Conservation (phyloP, 2,888 invertebrate genomes). For the Rugalucina vietnamica region DNA sequence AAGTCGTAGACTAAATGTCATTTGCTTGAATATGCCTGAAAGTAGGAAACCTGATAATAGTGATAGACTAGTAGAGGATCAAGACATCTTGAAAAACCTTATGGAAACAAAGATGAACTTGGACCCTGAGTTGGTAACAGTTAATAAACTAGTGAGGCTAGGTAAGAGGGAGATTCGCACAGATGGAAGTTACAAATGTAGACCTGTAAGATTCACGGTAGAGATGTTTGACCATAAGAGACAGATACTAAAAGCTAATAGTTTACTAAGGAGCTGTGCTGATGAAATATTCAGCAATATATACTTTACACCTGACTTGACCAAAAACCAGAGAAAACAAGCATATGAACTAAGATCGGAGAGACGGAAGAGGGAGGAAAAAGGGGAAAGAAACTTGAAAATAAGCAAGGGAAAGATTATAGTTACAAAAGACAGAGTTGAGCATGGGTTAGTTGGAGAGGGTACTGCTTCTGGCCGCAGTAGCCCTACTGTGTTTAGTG, state of each 20-base stretch:
- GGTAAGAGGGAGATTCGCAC: not conserved
- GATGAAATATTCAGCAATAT: not conserved
- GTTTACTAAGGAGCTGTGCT: not conserved
- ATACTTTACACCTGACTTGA: not conserved
- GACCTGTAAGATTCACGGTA: not conserved
- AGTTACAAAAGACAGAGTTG: no score
- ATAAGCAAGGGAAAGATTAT: not conserved
- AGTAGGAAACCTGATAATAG: not conserved
- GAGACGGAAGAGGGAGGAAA: not conserved
- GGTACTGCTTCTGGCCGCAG: no score
- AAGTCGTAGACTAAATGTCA: not conserved
- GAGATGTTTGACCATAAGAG: not conserved
- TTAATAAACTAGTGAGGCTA: no score
- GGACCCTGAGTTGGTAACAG: no score
- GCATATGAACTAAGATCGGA: not conserved
- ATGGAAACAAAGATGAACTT: no score
- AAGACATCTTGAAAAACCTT: not conserved
- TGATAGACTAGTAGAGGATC: not conserved
- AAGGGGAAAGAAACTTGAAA: not conserved
- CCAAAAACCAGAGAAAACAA: not conserved
- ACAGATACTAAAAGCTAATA: not conserved
- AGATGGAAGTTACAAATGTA: not conserved
- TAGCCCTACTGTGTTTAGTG: no score
- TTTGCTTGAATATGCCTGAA: not conserved
- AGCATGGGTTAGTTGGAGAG: no score